These are phyloP conservation scores for Pedionomus torquatus DNA, from an alignment of 2,113 vertebrate species.

Conservation along the genomic window DNA sequence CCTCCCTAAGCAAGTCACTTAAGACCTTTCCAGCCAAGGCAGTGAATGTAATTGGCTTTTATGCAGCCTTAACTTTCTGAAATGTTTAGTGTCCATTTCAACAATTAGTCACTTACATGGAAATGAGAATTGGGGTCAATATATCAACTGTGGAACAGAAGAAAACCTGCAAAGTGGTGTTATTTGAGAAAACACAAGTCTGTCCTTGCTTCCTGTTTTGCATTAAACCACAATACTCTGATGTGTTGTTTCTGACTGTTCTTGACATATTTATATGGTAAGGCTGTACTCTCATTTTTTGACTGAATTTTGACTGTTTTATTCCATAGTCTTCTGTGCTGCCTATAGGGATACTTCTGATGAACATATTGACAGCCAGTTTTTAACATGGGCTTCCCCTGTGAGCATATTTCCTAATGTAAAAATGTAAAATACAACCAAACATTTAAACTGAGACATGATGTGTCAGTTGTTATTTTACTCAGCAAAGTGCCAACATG, in stretches of 20 bases:
- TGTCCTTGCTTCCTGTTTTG: conserved; percentile 22
- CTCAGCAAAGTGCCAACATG: not conserved
- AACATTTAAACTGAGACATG: not conserved
- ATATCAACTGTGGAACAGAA: not conserved
- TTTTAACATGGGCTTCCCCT: not conserved
- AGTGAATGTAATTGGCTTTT: not conserved
- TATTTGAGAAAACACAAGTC: not conserved
- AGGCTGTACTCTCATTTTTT: not conserved
- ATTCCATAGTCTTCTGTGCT: not conserved
- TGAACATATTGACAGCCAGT: not conserved
- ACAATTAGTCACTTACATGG: not conserved
- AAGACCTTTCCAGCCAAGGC: not conserved
- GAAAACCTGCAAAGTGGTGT: not conserved
- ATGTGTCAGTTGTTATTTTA: not conserved
- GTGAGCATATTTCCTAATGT: not conserved
- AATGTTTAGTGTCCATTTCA: not conserved
- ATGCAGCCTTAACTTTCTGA: not conserved
- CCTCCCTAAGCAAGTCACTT: not conserved
- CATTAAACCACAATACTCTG: not conserved
- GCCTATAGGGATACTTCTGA: not conserved
- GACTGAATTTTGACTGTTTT: not conserved
- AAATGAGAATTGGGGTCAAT: not conserved
- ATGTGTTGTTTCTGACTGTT: not conserved
- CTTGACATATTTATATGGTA: not conserved
- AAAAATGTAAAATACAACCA: not conserved